Conservation (phyloP, 2,797 vertebrate genomes). For the Brachyalestes nurse region DNA sequence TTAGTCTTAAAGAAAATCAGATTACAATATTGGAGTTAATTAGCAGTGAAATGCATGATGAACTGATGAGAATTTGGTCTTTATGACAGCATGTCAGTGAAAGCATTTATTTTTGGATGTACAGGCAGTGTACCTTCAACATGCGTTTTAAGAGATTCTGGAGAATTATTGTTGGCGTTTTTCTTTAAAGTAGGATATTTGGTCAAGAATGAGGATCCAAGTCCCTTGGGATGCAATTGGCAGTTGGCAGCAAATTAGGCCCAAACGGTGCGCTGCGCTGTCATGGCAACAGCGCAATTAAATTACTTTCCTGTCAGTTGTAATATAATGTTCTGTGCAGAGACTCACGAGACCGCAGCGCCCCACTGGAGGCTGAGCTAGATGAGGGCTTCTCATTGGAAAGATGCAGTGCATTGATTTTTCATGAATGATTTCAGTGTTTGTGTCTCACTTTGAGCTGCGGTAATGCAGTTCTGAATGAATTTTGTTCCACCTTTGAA, state of each 20-base stretch:
- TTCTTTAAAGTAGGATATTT: constrained; percentile 61
- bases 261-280: constrained; percentile 86
- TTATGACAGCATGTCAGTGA: not conserved
- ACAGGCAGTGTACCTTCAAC: not conserved
- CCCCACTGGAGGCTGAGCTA: constrained; percentile 77
- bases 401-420: constrained; percentile 55
- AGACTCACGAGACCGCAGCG: constrained; percentile 81
- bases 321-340: constrained; percentile 86
- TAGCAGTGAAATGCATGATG: not conserved
- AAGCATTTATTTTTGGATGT: not conserved
- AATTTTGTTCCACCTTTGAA: constrained; percentile 30
- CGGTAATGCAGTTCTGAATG: constrained; percentile 3
- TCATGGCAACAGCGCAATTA: constrained; percentile 89
- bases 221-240: constrained; percentile 79
- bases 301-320: constrained; percentile 89
- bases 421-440: constrained; percentile 57
- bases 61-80: not conserved
- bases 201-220: constrained; percentile 59
- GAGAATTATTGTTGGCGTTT: constrained; percentile 49
- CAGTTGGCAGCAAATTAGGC: constrained; percentile 84
- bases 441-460: constrained; percentile 39
- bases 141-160: not conserved
- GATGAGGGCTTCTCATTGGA: constrained; percentile 56
- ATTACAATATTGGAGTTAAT: too few species aligned
- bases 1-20: not conserved